These are phyloP conservation scores for Hemiscyllium ocellatum DNA, from an alignment of 2,113 vertebrate species.

Conservation along the genomic window DNA sequence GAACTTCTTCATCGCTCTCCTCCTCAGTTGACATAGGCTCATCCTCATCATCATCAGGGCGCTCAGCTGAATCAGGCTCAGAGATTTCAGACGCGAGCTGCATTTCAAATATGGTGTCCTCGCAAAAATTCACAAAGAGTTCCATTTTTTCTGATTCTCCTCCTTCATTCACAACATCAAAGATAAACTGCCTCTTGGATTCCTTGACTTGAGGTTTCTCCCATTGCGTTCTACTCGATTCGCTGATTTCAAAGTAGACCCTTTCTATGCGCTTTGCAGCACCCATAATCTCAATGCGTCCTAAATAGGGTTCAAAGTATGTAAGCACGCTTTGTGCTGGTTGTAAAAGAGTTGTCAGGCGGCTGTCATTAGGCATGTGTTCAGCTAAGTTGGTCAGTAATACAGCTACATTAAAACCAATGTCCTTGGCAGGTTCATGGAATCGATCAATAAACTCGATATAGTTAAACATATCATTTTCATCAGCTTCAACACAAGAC, in stretches of 20 bases:
- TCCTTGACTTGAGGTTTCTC: constrained; percentile 97
- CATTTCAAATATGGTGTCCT: constrained; percentile 98
- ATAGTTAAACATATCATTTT: constrained; percentile 96
- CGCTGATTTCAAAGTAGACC: constrained; percentile 96
- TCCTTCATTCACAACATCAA: constrained; percentile 96
- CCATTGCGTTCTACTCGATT: constrained; percentile 93
- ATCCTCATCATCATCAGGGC: constrained; percentile 56
- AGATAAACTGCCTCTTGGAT: constrained; percentile 95
- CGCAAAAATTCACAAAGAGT: constrained; percentile 96
- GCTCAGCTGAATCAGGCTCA: constrained; percentile 76
- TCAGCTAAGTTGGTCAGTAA: constrained; percentile 89
- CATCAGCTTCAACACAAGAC: constrained; percentile 88
- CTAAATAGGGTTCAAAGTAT: constrained; percentile 90
- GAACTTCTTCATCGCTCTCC: constrained; percentile 61
- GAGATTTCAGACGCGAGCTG: constrained; percentile 93
- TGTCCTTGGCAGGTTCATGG: constrained; percentile 93
- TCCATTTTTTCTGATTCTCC: constrained; percentile 99
- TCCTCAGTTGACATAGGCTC: constrained; percentile 68
- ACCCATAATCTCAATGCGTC: constrained; percentile 96
- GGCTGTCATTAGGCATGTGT: constrained; percentile 89
- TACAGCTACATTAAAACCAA: constrained; percentile 93
- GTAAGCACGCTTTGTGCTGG: constrained; percentile 88
- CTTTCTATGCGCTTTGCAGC: constrained; percentile 93
- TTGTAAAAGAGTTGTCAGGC: constrained; percentile 80
- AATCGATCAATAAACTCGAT: constrained; percentile 89